Evolutionary conservation across 2,888 invertebrate genomes (phyloP), one percentile per base, ranked within the genome.

Genomic region (Zhuqinia jingwanae): DNA sequence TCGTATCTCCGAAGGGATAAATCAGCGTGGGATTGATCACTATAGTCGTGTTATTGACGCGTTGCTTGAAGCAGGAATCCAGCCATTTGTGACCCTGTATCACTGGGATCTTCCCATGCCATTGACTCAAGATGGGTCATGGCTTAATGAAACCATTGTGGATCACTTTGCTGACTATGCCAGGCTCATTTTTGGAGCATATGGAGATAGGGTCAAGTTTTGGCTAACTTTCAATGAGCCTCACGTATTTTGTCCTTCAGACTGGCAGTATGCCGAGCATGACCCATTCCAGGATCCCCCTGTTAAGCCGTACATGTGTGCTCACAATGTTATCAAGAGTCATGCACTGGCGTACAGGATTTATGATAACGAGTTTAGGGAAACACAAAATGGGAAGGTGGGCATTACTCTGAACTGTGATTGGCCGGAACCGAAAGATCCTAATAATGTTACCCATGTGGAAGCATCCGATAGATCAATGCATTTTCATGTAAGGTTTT

Each of bases 61-160:
- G 45, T 91, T 93, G 10, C 65, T 92, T 10, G 92, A 91, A 17
- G 91, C 91, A 63, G 92, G 92, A 30, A 92, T 93, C 85, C 88
- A 91, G 79, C 93, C 93, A 2, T 81, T 81, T 47, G 77, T 95
- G 0, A 95, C 95, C 0, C 94, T 96, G 70, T 95, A 95, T 92
- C 95, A 95, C 91, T 95, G 87, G 87, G 87, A 87, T 63, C 92
- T 95, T 80, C 95, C 95, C 0, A 94, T 95, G 90, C 93, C 93
- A 53, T 91, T 95, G 30, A 95, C 91, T 92, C 80, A 92, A 91
- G 85, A 87, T n/a, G 93, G 93, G 0, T 90, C 90, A 3, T 93
- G 93, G 81, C 85, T 92, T 0, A 94, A 93, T 87, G 92, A 93
- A 0, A 68, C 93, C 0, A 90, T 94, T 53, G 89, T 93, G 0